phyloP scores from a whole-genome alignment of 2,797 vertebrate genomes.

The Phrynocephalus guinanensis region DNA sequence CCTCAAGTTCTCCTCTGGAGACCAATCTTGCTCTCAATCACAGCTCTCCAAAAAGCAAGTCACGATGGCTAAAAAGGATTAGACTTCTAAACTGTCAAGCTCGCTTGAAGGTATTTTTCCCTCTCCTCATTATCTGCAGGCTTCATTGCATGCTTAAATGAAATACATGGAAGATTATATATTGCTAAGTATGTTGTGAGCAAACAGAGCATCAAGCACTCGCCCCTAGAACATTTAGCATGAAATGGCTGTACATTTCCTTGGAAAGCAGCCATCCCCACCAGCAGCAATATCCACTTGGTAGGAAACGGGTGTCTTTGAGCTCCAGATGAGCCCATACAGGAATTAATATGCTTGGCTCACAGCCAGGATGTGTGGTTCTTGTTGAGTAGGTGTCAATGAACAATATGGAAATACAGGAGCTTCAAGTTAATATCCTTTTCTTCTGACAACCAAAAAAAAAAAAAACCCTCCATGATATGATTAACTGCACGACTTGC shows the following conservation, averaged over 20 bases:
- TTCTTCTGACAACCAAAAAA: neutral
- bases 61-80: slow-evolving; percentile 37
- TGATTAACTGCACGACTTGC: slow-evolving; percentile 75
- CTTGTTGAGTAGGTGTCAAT: slow-evolving; percentile 70
- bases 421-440: slow-evolving; percentile 62
- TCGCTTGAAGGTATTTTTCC: slow-evolving; percentile 42
- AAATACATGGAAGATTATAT: slow-evolving; percentile 58
- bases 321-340: slow-evolving; percentile 54
- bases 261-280: slow-evolving; percentile 67
- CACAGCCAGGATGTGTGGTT: slow-evolving; percentile 69
- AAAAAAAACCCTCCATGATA: slow-evolving; percentile 43
- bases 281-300: slow-evolving; percentile 61
- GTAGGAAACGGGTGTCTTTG: slow-evolving; percentile 60
- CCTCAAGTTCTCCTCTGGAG: neutral
- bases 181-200: slow-evolving; percentile 46
- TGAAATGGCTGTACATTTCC: slow-evolving; percentile 59
- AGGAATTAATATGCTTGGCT: slow-evolving; percentile 66
- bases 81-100: slow-evolving; percentile 42
- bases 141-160: slow-evolving; percentile 25
- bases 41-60: slow-evolving; percentile 44
- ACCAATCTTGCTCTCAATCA: neutral
- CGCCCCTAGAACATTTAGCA: slow-evolving; percentile 53
- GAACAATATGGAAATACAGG: slow-evolving; percentile 61
- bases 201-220: slow-evolving; percentile 48
- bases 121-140: slow-evolving; percentile 47